Evolutionary conservation across 2,113 vertebrate genomes (phyloP).

Genomic region (Istiophorus platypterus): DNA sequence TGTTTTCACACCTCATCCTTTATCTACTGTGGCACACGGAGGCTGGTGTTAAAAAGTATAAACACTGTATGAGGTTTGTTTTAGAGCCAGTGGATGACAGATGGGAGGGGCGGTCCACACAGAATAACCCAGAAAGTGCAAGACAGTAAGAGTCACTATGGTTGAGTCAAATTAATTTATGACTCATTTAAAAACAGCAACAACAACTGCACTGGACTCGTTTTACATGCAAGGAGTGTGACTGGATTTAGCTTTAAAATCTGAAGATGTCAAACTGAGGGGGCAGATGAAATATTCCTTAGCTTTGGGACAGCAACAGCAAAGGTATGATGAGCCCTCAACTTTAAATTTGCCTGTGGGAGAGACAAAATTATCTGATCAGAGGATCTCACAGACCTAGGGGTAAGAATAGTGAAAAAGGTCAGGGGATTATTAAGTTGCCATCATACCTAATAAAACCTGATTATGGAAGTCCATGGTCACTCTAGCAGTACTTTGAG

Average conservation of each 20-base stretch:
- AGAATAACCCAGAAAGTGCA: conserved; percentile 14
- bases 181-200: conserved; percentile 21
- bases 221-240: not conserved
- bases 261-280: not conserved
- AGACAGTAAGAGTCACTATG: conserved; percentile 17
- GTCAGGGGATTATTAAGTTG: conserved; percentile 20
- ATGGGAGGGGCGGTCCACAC: conserved; percentile 4
- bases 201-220: not conserved
- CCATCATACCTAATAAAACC: conserved; percentile 18
- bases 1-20: conserved; percentile 46
- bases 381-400: not conserved
- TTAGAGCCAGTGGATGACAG: conserved; percentile 31
- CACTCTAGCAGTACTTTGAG: too few species aligned
- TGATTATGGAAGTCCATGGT: not conserved
- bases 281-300: not conserved
- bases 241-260: not conserved
- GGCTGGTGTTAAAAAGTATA: conserved; percentile 31
- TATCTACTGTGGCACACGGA: conserved; percentile 27
- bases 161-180: conserved; percentile 23
- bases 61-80: conserved; percentile 48
- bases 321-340: conserved; percentile 5
- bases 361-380: conserved; percentile 20
- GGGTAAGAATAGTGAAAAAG: not conserved
- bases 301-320: not conserved
- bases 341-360: conserved; percentile 16